Evolutionary conservation across 2,797 vertebrate species (phyloP).

Genomic region (Tarsius wallacei): DNA sequence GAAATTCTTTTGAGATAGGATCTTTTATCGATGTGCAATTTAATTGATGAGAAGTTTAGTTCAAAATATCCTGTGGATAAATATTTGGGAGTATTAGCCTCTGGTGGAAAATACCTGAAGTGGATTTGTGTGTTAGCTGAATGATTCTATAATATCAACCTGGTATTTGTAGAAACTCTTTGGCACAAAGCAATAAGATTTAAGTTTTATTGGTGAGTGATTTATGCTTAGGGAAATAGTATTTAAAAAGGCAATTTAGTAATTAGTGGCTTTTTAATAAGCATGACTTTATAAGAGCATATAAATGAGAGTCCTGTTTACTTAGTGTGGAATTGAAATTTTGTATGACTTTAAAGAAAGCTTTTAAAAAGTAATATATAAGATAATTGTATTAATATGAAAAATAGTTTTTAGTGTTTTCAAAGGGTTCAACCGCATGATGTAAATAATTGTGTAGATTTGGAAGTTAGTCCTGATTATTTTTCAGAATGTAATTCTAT

Average conservation of each 20-base stretch:
- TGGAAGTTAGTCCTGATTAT: background rate
- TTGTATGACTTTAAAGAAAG: constrained; percentile 33
- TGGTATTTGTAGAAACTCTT: background rate
- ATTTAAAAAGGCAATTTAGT: constrained; percentile 40
- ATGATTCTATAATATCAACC: background rate
- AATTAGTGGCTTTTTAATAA: constrained; percentile 54
- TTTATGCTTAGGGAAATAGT: background rate
- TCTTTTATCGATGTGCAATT: background rate
- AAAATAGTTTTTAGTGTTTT: constrained; percentile 34
- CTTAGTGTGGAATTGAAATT: constrained; percentile 43
- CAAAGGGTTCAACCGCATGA: background rate
- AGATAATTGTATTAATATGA: constrained; percentile 8
- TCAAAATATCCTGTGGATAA: background rate
- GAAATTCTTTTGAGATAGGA: background rate
- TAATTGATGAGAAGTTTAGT: background rate
- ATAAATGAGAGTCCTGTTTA: background rate
- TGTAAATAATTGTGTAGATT: background rate
- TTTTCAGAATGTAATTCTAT: constrained; percentile 8
- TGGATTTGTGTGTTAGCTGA: background rate
- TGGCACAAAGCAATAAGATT: background rate
- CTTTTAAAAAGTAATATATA: constrained; percentile 19
- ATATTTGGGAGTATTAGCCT: background rate
- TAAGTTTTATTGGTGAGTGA: background rate
- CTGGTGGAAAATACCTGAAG: background rate
- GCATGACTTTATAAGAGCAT: background rate